Conservation (phyloP, 2,888 invertebrate species). For the Dysmachus trigonus region DNA sequence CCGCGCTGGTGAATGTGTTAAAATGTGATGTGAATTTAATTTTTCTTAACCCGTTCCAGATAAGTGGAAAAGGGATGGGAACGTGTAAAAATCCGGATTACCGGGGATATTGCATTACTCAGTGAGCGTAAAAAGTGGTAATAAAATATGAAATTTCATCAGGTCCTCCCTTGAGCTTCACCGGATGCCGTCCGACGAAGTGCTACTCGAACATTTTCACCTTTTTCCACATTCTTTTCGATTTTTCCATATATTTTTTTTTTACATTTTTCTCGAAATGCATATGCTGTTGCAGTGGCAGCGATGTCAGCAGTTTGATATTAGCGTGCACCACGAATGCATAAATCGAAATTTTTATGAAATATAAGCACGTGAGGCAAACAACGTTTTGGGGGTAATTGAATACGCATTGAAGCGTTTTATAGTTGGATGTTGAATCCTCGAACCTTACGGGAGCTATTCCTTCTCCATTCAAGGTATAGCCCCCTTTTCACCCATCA, state of each 20-base stretch:
- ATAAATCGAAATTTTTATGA: slow-evolving; percentile 6
- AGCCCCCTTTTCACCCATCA: too few relatives aligned
- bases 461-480: neutral
- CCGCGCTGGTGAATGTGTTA: neutral
- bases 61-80: neutral
- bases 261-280: neutral
- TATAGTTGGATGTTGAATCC: neutral
- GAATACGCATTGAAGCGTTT: slow-evolving; percentile 5
- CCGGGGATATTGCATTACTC: neutral
- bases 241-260: neutral
- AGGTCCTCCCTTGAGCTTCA: neutral
- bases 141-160: neutral
- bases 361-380: slow-evolving; percentile 9
- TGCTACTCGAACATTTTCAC: neutral
- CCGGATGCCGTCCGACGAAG: neutral
- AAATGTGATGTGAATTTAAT: neutral
- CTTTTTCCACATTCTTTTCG: neutral
- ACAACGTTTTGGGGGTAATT: neutral
- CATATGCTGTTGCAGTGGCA: neutral
- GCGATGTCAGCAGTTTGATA: neutral
- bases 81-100: neutral
- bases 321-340: neutral
- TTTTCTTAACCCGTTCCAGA: neutral
- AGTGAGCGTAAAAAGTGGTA: neutral
- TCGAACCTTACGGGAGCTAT: neutral